Evolutionary conservation across 1,140 invertebrate genomes (phyloP), one percentile per base, ranked within the genome.

Genomic region (Anastrepha obliqua): DNA sequence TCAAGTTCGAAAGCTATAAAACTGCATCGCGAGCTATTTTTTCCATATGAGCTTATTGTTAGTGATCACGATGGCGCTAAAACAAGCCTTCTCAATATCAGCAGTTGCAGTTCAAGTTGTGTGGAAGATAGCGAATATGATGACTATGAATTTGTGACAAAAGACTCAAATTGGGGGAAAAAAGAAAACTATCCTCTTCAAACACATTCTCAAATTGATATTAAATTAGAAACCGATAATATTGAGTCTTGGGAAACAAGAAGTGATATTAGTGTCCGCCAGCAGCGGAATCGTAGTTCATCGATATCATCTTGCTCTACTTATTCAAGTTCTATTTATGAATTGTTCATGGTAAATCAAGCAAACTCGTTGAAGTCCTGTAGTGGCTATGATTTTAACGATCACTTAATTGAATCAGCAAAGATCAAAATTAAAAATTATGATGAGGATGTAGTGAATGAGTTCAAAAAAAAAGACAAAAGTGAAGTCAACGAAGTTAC

Each of bases 31-130:
- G 89, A 91, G 87, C 86, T 92, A 59, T 92, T 92, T 88, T 92
- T 91, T 47, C 29, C 55, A 2, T 89, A 91, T 39, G 91, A 92
- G 74, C 74, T 92, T 29, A 88, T 65, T 39, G 85, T 62, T 6
- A 42, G 85, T 9, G 86, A 90, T 59, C 29, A 39, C 7, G 3
- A 65, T 13, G 91, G 89, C 29, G 42, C 20, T 13, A 88, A 86
- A 42, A 60, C 89, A 74, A 86, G 88, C 13, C 89, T 91, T 58
- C 62, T 92, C 29, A 89, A 92, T 87, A 90, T 90, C 59, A 92
- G 91, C n/a, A 92, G 90, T 64, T 91, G 90, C 44, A 91, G 90
- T 86, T 91, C 91, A 42, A 90, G 89, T 85, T 89, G 90, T 39
- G 90, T 89, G 29, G 89, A 89, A 9, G 88, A 90, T 44, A 89